phyloP scores from a whole-genome alignment of 2,797 vertebrate species.

The Coccyzus lansbergi region DNA sequence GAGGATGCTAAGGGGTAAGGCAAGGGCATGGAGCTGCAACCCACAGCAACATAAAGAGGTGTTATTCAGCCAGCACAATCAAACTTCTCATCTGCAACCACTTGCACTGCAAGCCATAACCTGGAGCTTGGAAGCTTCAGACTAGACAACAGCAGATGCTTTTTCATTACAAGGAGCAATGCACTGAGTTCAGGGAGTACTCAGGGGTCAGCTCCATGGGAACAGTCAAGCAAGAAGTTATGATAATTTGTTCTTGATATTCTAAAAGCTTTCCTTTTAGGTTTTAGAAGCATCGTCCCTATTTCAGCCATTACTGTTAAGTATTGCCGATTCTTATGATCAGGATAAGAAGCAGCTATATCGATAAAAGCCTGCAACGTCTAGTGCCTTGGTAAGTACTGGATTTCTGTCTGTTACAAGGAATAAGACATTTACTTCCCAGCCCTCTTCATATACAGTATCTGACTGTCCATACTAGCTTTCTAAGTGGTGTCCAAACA shows the following conservation, averaged over 20 bases:
- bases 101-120: background rate
- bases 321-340: background rate
- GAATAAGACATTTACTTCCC: background rate
- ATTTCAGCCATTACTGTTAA: background rate
- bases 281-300: background rate
- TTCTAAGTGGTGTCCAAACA: background rate
- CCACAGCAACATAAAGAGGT: background rate
- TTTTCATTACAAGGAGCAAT: background rate
- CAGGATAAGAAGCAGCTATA: background rate
- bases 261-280: background rate
- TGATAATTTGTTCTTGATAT: background rate
- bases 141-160: background rate
- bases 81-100: background rate
- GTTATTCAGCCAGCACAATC: accelerated
- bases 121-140: background rate
- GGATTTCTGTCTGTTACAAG: background rate
- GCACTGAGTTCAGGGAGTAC: background rate
- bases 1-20: background rate
- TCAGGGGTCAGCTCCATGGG: background rate
- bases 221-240: background rate
- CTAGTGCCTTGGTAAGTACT: background rate
- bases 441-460: background rate
- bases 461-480: background rate
- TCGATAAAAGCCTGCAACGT: background rate
- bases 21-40: accelerated